A percentile compares a stretch with the other conserved stretches of the same genome.
Conservation (phyloP, 2,888 invertebrate genomes). For the Ellobium chinense region DNA sequence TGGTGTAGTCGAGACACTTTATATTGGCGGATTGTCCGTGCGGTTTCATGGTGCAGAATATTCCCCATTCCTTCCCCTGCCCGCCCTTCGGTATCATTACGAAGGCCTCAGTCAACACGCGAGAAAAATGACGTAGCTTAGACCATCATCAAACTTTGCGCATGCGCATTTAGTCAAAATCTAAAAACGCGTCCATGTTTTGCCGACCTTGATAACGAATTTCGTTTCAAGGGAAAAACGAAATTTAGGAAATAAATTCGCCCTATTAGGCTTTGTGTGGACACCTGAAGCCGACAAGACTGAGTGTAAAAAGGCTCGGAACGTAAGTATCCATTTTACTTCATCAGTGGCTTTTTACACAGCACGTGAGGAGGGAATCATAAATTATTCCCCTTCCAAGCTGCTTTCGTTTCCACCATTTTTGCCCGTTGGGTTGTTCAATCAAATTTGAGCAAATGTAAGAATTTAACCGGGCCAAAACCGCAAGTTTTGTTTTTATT, state of each 20-base stretch:
- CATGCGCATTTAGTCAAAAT: conserved; percentile 27
- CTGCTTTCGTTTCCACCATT: conserved; percentile 54
- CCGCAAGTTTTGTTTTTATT: conserved; percentile 40
- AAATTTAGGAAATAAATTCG: conserved; percentile 23
- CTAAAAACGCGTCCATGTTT: conserved; percentile 44
- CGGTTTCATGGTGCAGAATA: no score
- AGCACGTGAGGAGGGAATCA: neutral
- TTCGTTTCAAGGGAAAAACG: conserved; percentile 42
- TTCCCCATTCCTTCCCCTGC: no score
- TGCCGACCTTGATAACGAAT: conserved; percentile 40
- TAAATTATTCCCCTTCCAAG: neutral
- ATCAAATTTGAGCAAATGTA: conserved; percentile 50
- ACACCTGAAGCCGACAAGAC: neutral
- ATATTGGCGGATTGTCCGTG: no score
- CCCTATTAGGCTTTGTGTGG: neutral
- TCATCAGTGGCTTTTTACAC: neutral
- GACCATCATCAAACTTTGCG: no score
- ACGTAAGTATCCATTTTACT: conserved; percentile 21
- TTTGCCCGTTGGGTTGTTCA: conserved; percentile 54
- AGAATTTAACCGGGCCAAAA: conserved; percentile 51
- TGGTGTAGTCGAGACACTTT: no score
- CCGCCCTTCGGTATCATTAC: no score
- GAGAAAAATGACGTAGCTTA: conserved; percentile 18
- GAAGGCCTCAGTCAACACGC: no score
- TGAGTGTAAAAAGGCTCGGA: neutral